Evolutionary conservation across 2,797 vertebrate genomes (phyloP).

Genomic region (Galaxias olidus): DNA sequence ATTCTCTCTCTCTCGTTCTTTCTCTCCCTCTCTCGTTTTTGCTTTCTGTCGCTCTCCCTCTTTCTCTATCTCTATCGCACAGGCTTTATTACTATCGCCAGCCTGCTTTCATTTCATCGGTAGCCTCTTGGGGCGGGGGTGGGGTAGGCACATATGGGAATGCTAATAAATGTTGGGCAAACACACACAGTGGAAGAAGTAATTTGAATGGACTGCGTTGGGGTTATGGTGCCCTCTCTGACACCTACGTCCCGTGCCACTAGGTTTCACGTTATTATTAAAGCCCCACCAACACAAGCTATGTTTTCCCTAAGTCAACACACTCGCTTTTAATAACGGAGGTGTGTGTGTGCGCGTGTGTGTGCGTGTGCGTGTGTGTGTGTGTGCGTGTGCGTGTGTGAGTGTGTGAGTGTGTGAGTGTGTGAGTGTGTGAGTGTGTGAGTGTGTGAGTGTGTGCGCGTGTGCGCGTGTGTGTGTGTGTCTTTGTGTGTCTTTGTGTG

Average conservation of each 20-base stretch:
- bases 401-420: not conserved
- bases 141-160: not conserved
- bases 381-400: conserved; percentile 1
- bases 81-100: conserved; percentile 3
- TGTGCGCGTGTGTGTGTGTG: no score
- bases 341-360: not conserved
- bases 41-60: not conserved
- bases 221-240: conserved; percentile 1
- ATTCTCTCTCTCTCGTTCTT: not conserved
- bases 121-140: not conserved
- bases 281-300: conserved; percentile 11
- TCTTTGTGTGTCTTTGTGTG: no score
- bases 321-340: not conserved
- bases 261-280: conserved; percentile 11
- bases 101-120: conserved; percentile 12
- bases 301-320: conserved; percentile 3
- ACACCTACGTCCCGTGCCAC: conserved; percentile 2
- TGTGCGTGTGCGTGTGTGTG: not conserved
- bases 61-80: not conserved
- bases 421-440: not conserved
- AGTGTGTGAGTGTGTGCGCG: no score
- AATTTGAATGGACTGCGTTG: conserved; percentile 12
- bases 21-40: not conserved
- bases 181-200: conserved; percentile 9
- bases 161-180: conserved; percentile 27